Base-by-base conservation (phyloP, 2,797 vertebrate species). In the Uromys caudimaculatus region DNA sequence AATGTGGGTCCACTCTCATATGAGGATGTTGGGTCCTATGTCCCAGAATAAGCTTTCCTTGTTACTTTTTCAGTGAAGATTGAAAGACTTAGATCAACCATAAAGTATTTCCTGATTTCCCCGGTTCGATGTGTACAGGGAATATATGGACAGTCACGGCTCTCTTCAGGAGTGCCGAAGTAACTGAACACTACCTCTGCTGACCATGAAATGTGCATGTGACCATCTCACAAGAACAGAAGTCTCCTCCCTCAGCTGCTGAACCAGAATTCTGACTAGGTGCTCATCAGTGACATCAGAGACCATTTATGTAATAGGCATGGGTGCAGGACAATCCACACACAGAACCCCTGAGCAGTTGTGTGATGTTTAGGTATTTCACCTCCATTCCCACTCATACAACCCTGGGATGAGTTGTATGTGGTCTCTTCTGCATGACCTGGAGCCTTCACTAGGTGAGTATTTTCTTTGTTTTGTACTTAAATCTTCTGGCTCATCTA, bases 161-260 rank as follows among this genome's bases (percentile, higher is more conserved):
- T 79, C 0, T 76, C 35, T 87, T 67, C 54, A 69, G 64, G 82
- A 92, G 6, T 38, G 14, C 81, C 41, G 71, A 14, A 35, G 50
- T 50, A 82, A 58, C 81, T 73, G 21, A 95, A 47, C 6, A n/a
- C 14, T 77, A 19, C 13, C 6, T 91, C 47, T 87, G 75, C n/a
- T 77, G 62, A 85, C 38, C 23, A 58, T 47, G n/a, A 67, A 19
- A 88, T 89, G 35, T 90, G 9, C 90, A 35, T 19, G n/a, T 47
- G 75, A 67, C 38, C 52, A 44, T 83, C 50, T 96, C 54, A 91
- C 91, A 89, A 93, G 93, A 86, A 83, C 71, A 47, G 21, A 91
- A 75, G 19, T 93, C 83, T 86, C 38, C 78, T 91, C 90, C 71
- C 14, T 27, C 47, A 60, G 19, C 35, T 76, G 44, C 90, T 90